Percentiles rank a stretch among this genome's conserved stretches.
phyloP scores from a whole-genome alignment of 2,113 vertebrate species.

The Megalops atlanticus region DNA sequence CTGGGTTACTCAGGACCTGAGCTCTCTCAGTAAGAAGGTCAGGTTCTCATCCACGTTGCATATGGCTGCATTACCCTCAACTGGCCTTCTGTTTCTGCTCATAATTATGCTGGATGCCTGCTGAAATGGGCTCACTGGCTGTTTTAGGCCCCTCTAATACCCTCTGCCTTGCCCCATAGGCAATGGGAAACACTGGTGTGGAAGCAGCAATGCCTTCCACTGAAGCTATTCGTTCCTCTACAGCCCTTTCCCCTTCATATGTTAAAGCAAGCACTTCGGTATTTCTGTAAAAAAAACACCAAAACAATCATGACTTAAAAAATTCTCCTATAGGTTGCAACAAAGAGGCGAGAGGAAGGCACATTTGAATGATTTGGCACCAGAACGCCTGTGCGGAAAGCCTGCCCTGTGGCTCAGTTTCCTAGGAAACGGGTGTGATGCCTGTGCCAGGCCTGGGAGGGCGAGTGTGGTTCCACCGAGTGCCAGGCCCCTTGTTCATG shows the following conservation, averaged over 20 bases:
- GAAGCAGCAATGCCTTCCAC: too few relatives aligned
- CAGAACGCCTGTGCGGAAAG: conserved; percentile 45
- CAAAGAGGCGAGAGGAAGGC: conserved; percentile 48
- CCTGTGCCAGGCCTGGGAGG: conserved; percentile 49
- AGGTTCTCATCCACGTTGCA: neutral
- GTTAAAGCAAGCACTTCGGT: too few relatives aligned
- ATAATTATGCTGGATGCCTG: conserved; percentile 2
- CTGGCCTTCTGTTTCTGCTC: conserved; percentile 3
- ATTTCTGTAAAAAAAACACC: too few relatives aligned
- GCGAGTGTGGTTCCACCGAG: conserved; percentile 52
- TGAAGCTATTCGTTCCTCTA: too few relatives aligned
- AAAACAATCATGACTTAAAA: neutral
- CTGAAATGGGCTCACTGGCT: neutral
- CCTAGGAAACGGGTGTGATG: conserved; percentile 55
- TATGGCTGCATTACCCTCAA: conserved; percentile 1
- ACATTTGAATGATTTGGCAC: conserved; percentile 53
- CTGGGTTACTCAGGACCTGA: neutral
- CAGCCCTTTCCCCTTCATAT: too few relatives aligned
- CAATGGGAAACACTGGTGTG: too few relatives aligned
- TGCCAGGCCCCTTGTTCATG: conserved; percentile 50
- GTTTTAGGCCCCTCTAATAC: neutral
- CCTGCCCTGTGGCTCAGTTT: conserved; percentile 56
- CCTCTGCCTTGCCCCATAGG: too few relatives aligned
- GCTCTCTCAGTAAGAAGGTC: neutral
- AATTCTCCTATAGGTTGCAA: conserved; percentile 54